Evolutionary conservation across 30 jellyfish, hydroid and myxozoan species (phyloP).

Genomic region (Hydractinia symbiolongicarpus): DNA sequence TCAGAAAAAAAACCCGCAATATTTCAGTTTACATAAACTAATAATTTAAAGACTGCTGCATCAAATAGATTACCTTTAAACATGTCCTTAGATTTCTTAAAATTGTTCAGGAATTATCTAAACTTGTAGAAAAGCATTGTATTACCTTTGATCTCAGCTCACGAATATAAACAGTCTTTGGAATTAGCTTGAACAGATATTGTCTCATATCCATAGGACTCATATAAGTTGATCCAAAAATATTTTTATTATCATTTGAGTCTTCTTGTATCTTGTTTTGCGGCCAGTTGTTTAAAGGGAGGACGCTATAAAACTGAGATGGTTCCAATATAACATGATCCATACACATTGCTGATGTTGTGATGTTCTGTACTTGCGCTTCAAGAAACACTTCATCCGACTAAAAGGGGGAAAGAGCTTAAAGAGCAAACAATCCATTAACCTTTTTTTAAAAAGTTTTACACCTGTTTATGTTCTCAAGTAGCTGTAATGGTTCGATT

Average conservation of each 20-base stretch:
- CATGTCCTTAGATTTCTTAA: too few species aligned
- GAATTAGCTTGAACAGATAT: constrained; percentile 56
- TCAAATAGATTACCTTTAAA: too few species aligned
- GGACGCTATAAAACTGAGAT: constrained; percentile 53
- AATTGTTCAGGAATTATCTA: too few species aligned
- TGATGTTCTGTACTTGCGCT: constrained; percentile 89
- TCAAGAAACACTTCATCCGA: constrained; percentile 71
- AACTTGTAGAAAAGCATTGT: too few species aligned
- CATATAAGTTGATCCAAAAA: constrained; percentile 58
- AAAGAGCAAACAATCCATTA: not conserved
- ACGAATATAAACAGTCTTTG: constrained; percentile 39
- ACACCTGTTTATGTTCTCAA: not conserved
- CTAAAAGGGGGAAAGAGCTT: not conserved
- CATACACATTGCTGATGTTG: constrained; percentile 71
- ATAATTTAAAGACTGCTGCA: too few species aligned
- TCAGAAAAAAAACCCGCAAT: not conserved
- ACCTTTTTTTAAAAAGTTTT: too few species aligned
- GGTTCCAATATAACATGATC: constrained; percentile 77
- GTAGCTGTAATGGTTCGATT: too few species aligned
- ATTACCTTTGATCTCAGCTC: constrained; percentile 53
- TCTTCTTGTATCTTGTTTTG: not conserved
- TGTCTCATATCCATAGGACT: constrained; percentile 84
- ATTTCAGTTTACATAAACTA: not conserved
- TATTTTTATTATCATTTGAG: constrained; percentile 24
- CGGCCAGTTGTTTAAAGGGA: constrained; percentile 40